These are phyloP conservation scores for Diglossa cyanea DNA, from an alignment of 2,797 vertebrate genomes.

Conservation along the genomic window DNA sequence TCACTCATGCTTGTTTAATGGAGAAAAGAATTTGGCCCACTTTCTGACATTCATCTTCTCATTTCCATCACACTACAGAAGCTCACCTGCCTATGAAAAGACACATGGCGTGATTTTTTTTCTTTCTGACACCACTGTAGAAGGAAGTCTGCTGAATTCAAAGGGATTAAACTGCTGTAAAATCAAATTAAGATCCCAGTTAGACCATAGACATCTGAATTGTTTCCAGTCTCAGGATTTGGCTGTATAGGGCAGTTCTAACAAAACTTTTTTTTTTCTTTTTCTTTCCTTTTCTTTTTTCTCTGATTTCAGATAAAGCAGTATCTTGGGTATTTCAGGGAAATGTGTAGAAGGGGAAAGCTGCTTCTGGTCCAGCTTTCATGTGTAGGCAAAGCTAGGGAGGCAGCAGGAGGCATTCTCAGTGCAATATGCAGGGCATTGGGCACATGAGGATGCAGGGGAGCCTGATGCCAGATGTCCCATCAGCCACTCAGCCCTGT, in stretches of 20 bases:
- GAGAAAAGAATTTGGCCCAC: constrained; percentile 66
- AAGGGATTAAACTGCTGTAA: constrained; percentile 63
- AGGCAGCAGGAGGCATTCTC: not conserved
- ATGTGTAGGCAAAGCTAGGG: not conserved
- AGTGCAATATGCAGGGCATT: not conserved
- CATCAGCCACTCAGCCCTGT: not conserved
- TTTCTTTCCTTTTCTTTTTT: not conserved
- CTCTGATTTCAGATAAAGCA: not conserved
- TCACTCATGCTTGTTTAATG: constrained; percentile 46
- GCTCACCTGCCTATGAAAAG: constrained; percentile 65
- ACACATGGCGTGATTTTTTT: constrained; percentile 46
- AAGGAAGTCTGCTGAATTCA: constrained; percentile 50
- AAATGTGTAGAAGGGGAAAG: not conserved
- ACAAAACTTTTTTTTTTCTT: not conserved
- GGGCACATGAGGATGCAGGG: not conserved
- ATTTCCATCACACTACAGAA: constrained; percentile 68
- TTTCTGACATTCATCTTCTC: constrained; percentile 67
- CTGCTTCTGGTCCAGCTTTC: not conserved
- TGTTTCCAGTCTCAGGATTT: constrained; percentile 53
- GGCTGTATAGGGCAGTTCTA: not conserved
- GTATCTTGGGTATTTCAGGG: not conserved
- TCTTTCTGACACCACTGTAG: constrained; percentile 50
- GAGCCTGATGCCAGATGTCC: not conserved
- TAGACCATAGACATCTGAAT: constrained; percentile 51
- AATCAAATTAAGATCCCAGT: constrained; percentile 60